A percentile compares a stretch with the other conserved stretches of the same genome.
phyloP scores from a whole-genome alignment of 1,140 invertebrate species.

The Brachionus plicatilis region DNA sequence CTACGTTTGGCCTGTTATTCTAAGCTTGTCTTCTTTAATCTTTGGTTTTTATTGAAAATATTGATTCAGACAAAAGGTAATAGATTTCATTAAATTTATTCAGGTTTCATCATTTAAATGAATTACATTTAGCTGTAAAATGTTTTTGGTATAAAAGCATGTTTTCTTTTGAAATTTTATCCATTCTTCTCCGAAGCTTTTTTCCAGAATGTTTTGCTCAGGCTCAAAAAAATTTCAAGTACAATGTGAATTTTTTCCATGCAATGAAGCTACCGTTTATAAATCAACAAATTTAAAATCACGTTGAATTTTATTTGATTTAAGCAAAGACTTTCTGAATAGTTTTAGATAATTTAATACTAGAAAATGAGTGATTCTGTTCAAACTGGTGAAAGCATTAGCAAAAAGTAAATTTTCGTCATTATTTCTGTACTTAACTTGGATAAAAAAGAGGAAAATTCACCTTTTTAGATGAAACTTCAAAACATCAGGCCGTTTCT shows the following conservation, averaged over 20 bases:
- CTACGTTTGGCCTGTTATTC: no score
- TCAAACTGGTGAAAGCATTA: background rate
- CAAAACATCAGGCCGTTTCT: background rate
- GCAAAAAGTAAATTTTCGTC: constrained; percentile 3
- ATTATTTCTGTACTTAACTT: background rate
- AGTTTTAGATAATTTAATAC: background rate
- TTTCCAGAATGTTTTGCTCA: constrained; percentile 8
- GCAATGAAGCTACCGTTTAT: background rate
- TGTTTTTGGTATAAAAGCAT: background rate
- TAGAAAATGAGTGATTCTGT: background rate
- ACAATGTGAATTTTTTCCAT: background rate
- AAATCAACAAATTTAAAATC: background rate
- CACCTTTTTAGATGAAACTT: background rate
- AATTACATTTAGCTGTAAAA: no score
- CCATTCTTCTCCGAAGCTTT: background rate
- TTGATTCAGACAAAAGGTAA: no score
- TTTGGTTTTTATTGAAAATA: no score
- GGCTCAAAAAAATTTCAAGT: background rate
- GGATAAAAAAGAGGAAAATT: background rate
- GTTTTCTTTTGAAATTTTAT: background rate
- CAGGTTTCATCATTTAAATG: no score
- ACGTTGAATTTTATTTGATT: background rate
- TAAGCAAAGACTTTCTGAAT: background rate
- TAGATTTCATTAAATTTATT: no score
- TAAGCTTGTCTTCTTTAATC: no score